These are phyloP conservation scores for Diadegma fenestrale DNA, from an alignment of 2,888 invertebrate genomes.

Conservation along the genomic window DNA sequence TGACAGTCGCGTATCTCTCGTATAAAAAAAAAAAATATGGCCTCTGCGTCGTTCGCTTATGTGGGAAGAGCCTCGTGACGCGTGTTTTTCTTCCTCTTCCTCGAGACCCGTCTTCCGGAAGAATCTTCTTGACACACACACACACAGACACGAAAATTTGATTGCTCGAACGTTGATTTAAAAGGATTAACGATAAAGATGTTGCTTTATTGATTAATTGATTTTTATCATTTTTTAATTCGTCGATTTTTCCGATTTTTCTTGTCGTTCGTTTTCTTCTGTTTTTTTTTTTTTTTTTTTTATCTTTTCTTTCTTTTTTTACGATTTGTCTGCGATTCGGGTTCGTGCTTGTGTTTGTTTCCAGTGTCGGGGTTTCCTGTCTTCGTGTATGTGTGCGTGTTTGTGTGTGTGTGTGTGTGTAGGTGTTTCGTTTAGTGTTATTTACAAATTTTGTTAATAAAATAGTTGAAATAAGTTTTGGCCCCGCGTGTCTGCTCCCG, in stretches of 20 bases:
- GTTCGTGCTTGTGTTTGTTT: constrained; percentile 63
- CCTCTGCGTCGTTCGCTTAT: constrained; percentile 37
- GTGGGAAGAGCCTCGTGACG: not conserved
- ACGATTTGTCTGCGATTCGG: constrained; percentile 53
- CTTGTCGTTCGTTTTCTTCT: constrained; percentile 48
- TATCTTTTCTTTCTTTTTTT: constrained; percentile 38
- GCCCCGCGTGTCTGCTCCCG: constrained; percentile 85
- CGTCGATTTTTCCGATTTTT: not conserved
- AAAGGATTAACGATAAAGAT: not conserved
- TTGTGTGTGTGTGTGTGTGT: constrained; percentile 58
- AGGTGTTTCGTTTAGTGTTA: constrained; percentile 75
- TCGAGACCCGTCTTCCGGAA: constrained; percentile 2
- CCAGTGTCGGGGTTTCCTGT: constrained; percentile 43
- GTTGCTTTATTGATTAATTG: constrained; percentile 20
- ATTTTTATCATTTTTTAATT: not conserved
- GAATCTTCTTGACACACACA: constrained; percentile 12
- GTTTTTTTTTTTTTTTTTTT: constrained; percentile 18
- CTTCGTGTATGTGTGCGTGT: constrained; percentile 68
- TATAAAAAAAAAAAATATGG: constrained; percentile 2
- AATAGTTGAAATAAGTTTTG: constrained; percentile 83
- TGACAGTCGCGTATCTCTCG: constrained; percentile 33
- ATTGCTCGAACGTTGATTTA: constrained; percentile 41
- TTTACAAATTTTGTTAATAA: constrained; percentile 83
- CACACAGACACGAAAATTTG: constrained; percentile 27
- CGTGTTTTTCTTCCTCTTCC: constrained; percentile 26